phyloP scores from a whole-genome alignment of 2,888 invertebrate genomes.

The Xylota sylvarum region DNA sequence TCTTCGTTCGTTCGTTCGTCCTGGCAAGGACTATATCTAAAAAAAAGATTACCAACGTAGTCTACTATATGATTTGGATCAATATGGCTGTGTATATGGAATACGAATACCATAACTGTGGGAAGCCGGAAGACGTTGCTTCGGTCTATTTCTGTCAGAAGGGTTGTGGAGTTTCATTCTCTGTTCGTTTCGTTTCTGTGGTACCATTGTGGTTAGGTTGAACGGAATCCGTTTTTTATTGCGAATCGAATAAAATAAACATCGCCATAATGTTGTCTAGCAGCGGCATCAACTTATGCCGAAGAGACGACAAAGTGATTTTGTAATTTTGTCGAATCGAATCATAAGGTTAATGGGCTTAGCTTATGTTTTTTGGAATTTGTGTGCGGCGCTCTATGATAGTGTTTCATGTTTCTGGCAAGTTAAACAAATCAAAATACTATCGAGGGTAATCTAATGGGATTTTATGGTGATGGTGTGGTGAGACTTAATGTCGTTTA shows the following conservation, averaged over 20 bases:
- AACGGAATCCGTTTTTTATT: conserved; percentile 38
- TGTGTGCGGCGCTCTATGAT: neutral
- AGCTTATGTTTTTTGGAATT: conserved; percentile 30
- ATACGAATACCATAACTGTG: neutral
- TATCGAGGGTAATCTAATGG: conserved; percentile 2
- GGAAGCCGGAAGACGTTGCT: conserved; percentile 23
- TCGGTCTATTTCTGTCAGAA: conserved; percentile 11
- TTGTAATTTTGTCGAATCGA: conserved; percentile 55
- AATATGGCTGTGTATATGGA: conserved; percentile 41
- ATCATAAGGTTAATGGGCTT: conserved; percentile 59
- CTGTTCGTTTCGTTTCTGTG: conserved; percentile 16
- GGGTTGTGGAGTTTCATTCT: conserved; percentile 22
- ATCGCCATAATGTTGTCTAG: conserved; percentile 27
- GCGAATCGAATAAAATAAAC: conserved; percentile 57
- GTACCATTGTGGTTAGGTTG: conserved; percentile 34
- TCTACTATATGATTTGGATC: conserved; percentile 40
- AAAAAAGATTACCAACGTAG: conserved; percentile 32
- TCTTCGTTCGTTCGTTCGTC: conserved; percentile 1
- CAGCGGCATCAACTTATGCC: conserved; percentile 24
- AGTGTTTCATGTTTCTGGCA: conserved; percentile 25
- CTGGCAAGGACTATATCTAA: neutral
- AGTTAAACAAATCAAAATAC: conserved; percentile 10
- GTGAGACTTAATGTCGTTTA: neutral
- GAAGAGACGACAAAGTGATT: conserved; percentile 46
- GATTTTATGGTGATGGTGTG: neutral